phyloP scores from a whole-genome alignment of 2,888 invertebrate genomes.

The Spicauda simplicius region DNA sequence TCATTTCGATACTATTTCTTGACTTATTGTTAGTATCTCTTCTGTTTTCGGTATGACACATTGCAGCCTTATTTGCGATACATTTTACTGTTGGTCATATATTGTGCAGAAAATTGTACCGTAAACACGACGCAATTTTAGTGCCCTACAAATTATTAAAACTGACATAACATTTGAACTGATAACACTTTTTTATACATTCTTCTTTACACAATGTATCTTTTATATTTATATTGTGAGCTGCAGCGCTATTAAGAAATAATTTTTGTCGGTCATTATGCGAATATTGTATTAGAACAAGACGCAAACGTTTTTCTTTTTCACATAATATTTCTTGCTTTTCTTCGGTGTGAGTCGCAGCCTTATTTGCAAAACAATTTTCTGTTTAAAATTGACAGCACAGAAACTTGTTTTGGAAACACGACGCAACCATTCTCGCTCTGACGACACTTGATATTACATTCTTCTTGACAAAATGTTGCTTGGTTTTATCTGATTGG shows the following conservation, averaged over 20 bases:
- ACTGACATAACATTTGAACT: neutral
- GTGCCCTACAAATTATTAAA: too few relatives aligned
- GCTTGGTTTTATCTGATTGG: too few relatives aligned
- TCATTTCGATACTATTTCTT: too few relatives aligned
- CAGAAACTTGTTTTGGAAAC: constrained; percentile 4
- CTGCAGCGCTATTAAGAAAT: neutral
- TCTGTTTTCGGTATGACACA: neutral
- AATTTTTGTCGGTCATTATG: too few relatives aligned
- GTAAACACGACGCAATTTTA: constrained; percentile 1
- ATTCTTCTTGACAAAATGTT: too few relatives aligned
- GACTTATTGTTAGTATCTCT: too few relatives aligned
- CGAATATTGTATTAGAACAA: constrained; percentile 6
- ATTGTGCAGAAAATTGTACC: constrained; percentile 1
- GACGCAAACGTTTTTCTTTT: neutral
- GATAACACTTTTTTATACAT: too few relatives aligned
- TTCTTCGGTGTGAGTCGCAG: neutral
- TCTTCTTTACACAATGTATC: too few relatives aligned
- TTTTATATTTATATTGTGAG: too few relatives aligned
- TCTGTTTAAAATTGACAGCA: neutral
- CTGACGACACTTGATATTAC: neutral
- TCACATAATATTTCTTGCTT: too few relatives aligned
- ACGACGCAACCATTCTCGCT: neutral
- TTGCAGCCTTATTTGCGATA: neutral
- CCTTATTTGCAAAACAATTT: constrained; percentile 1
- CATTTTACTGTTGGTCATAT: neutral